Conservation (phyloP, 2,797 vertebrate genomes). For the Vultur gryphus region DNA sequence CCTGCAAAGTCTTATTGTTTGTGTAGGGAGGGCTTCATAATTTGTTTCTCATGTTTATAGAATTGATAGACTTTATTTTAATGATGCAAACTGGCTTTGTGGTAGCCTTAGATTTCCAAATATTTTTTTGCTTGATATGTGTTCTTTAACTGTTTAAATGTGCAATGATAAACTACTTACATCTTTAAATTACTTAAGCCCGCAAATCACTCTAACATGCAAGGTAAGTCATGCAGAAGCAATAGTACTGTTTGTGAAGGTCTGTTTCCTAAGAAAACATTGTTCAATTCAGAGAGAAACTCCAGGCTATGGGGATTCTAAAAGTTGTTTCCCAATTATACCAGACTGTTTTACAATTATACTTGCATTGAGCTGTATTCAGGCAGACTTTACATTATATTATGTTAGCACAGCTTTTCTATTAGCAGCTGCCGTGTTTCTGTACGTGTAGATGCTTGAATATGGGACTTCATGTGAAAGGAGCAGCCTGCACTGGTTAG, state of each 20-base stretch:
- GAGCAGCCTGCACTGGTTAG: neutral
- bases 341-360: neutral
- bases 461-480: neutral
- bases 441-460: neutral
- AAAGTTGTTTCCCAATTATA: neutral
- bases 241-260: neutral
- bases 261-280: conserved; percentile 20
- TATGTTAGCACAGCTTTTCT: neutral
- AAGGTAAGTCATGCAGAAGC: conserved; percentile 65
- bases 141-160: conserved; percentile 24
- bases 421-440: neutral
- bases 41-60: conserved; percentile 11
- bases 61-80: neutral
- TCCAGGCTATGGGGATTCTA: neutral
- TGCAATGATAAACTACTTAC: neutral
- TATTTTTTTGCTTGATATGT: neutral
- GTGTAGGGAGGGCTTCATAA: neutral
- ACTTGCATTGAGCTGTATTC: neutral
- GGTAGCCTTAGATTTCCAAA: neutral
- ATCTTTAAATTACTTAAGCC: neutral
- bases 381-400: neutral
- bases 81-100: neutral
- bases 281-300: neutral
- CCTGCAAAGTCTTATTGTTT: conserved; percentile 7
- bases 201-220: neutral